Percentiles rank a stretch among this genome's conserved stretches.
Conservation (phyloP, 2,113 vertebrate genomes). For the Rhagologus leucostigma region DNA sequence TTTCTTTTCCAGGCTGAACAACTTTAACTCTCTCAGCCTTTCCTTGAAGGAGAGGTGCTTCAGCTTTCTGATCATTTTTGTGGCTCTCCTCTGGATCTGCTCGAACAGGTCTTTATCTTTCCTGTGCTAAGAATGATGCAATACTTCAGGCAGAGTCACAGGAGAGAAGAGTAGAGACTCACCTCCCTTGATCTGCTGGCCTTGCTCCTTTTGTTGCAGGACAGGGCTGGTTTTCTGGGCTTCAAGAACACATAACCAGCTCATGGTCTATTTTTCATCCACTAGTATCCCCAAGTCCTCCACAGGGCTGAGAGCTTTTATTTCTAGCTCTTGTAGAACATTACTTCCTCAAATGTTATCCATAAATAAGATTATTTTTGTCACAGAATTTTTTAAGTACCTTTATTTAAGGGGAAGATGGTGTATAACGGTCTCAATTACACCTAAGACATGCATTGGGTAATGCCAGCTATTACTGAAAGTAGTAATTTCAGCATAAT, state of each 20-base stretch:
- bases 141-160: neutral
- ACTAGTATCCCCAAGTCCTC: too few relatives aligned
- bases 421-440: neutral
- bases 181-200: accelerated
- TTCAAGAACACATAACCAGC: neutral
- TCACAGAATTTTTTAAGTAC: neutral
- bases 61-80: neutral
- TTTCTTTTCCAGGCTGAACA: neutral
- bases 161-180: neutral
- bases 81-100: neutral
- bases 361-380: neutral
- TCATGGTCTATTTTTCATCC: neutral
- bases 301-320: neutral
- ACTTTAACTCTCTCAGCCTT: neutral
- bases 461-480: neutral
- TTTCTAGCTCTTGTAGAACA: neutral
- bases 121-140: neutral
- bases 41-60: neutral
- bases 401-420: neutral
- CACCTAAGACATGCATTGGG: too few relatives aligned
- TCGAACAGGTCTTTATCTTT: neutral
- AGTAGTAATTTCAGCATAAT: neutral
- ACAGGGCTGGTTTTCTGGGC: neutral
- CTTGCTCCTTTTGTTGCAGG: neutral
- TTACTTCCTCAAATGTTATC: neutral